Evolutionary conservation across 1,140 invertebrate species (phyloP).

Genomic region (Penaeus indicus): DNA sequence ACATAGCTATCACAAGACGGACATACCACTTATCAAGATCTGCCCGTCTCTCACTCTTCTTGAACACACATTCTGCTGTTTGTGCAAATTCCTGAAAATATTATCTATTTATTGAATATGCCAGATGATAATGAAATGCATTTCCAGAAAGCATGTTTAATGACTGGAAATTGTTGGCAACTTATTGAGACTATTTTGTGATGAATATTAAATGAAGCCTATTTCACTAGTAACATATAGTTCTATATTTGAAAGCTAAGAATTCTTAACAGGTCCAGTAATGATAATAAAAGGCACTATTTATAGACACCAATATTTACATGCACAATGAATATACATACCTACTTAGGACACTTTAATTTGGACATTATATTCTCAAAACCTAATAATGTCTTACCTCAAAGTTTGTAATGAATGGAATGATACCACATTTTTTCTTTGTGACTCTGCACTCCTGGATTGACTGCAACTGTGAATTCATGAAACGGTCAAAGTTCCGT

Average conservation of each 20-base stretch:
- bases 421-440: conserved; percentile 90
- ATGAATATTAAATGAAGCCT: too few species aligned
- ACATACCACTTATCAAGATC: conserved; percentile 97
- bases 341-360: neutral
- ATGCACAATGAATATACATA: too few species aligned
- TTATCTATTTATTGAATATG: neutral
- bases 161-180: too few species aligned
- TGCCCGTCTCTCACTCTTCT: conserved; percentile 87
- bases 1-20: conserved; percentile 85
- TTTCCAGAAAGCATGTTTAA: neutral
- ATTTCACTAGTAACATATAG: too few species aligned
- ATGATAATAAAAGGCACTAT: too few species aligned
- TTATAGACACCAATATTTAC: too few species aligned
- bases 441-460: conserved; percentile 81
- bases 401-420: conserved; percentile 93
- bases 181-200: too few species aligned
- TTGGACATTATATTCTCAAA: neutral
- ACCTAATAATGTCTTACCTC: conserved; percentile 72
- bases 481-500: conserved; percentile 92
- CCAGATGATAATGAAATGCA: neutral
- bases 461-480: conserved; percentile 87
- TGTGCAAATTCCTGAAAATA: conserved; percentile 82
- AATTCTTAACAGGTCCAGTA: too few species aligned
- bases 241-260: too few species aligned
- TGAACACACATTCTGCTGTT: conserved; percentile 89